Evolutionary conservation across 2,888 invertebrate species (phyloP), one percentile per base, ranked within the genome.

Genomic region (Alviniconcha strummeri): DNA sequence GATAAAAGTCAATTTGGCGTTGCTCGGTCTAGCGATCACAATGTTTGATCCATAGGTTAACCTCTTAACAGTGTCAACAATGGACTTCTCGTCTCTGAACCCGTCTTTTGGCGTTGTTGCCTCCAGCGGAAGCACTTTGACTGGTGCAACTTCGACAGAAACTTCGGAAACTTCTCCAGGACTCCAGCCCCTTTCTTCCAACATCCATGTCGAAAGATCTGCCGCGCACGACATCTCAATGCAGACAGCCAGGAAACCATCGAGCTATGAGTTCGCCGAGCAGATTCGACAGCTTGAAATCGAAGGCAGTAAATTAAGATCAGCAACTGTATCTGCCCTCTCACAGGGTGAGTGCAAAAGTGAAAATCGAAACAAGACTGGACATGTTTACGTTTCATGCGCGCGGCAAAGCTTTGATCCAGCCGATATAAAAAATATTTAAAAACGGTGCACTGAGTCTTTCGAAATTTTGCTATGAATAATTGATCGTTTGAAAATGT

Each of bases 231-330:
- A 17, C 15, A n/a, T 11, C n/a, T 75, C 74, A 64, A 81, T 64
- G 81, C 74, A 64, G 17, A 54, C 64, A 52, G 52, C n/a, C 9
- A 84, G 82, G 64, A 82, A 74, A 69, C 77, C 86, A 57, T 72
- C 82, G 17, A 83, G 83, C 36, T 60, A 67, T 6, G 87, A 87
- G 52, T 87, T 87, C 76, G 84, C 85, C 15, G 89, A 91, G 54
- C 89, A 91, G 77, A 91, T 91, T 76, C 87, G 86, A 15, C 86
- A 88, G 54, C 84, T 91, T 36, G 91, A 91, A 86, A 88, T 89
- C 19, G 91, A 91, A 83, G 91, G 91, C 81, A 87, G 89, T 81
- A 91, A 90, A 83, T 84, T 91, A n/a, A 83, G 91, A 80, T 84
- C 89, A 67, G 83, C 87, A 13, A 89, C 87, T 64, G 78, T 87